A percentile compares a stretch with the other conserved stretches of the same genome.
Conservation (phyloP, 1,140 invertebrate genomes). For the Aplysia californica region DNA sequence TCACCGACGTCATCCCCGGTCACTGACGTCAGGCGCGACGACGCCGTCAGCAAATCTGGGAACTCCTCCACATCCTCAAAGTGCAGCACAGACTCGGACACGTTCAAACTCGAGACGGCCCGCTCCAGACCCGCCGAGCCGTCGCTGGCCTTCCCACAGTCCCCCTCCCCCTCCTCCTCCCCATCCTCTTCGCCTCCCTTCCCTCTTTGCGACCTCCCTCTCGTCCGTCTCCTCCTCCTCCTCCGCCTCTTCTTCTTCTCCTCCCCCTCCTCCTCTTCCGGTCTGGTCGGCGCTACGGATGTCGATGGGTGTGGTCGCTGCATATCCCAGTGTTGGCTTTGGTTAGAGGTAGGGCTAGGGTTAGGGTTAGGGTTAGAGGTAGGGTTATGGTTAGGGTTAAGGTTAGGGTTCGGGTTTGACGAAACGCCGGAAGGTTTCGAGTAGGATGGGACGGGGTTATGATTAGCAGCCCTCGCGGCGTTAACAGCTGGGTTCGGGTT, state of each 20-base stretch:
- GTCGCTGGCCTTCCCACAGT: conserved; percentile 34
- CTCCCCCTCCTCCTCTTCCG: conserved; percentile 18
- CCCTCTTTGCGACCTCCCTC: conserved; percentile 34
- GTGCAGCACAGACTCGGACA: conserved; percentile 47
- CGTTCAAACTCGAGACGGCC: conserved; percentile 33
- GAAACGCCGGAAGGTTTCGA: background rate
- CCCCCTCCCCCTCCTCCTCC: conserved; percentile 27
- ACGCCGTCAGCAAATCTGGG: conserved; percentile 39
- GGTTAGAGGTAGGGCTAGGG: background rate
- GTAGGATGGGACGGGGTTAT: background rate
- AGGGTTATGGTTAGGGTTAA: too few relatives aligned
- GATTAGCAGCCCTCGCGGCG: background rate
- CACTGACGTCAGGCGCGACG: background rate
- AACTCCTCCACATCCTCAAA: conserved; percentile 63
- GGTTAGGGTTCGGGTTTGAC: too few relatives aligned
- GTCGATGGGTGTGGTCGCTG: background rate
- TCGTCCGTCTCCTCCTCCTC: conserved; percentile 36
- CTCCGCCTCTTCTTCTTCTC: conserved; percentile 39
- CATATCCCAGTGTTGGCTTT: background rate
- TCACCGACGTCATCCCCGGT: background rate
- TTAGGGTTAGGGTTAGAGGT: too few relatives aligned
- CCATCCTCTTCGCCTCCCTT: conserved; percentile 28
- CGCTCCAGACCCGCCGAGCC: conserved; percentile 19
- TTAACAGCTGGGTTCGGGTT: background rate
- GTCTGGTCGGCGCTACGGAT: background rate